Evolutionary conservation across 2,888 invertebrate species (phyloP).

Genomic region (Eristalis pertinax): DNA sequence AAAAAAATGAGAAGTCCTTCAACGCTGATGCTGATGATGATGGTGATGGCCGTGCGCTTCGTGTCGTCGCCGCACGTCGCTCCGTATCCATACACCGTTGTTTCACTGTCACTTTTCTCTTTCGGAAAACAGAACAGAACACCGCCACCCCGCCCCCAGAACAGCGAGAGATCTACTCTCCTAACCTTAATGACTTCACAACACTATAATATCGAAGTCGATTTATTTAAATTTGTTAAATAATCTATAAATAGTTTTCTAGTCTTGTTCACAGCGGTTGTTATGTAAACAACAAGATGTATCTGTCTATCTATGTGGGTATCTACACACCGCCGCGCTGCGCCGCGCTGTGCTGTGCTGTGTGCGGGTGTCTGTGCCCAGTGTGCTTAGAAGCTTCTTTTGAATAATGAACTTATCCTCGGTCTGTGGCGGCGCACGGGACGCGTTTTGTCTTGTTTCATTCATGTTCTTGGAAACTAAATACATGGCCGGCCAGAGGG

Average conservation of each 20-base stretch:
- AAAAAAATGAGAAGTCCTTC: not conserved
- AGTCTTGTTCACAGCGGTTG: conserved; percentile 7
- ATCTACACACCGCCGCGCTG: too few species aligned
- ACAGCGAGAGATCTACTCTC: not conserved
- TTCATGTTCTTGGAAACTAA: conserved; percentile 25
- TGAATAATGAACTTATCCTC: conserved; percentile 10
- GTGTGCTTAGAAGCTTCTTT: not conserved
- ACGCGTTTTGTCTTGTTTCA: conserved; percentile 13
- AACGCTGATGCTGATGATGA: not conserved
- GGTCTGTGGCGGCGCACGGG: not conserved
- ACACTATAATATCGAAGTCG: conserved; percentile 1
- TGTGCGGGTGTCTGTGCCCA: too few species aligned
- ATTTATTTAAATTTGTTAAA: conserved; percentile 46
- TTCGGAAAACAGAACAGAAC: not conserved
- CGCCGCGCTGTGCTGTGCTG: too few species aligned
- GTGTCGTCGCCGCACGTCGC: not conserved
- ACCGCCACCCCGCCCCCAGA: not conserved
- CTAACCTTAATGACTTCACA: not conserved
- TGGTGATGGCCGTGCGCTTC: not conserved
- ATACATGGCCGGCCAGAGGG: not conserved
- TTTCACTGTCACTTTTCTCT: conserved; percentile 51
- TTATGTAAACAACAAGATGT: conserved; percentile 40
- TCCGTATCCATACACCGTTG: conserved; percentile 1
- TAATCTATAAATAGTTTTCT: conserved; percentile 23
- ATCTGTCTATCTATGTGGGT: not conserved